Base-by-base conservation (phyloP, 2,888 invertebrate genomes). In the Scaptomyza caliginosa region DNA sequence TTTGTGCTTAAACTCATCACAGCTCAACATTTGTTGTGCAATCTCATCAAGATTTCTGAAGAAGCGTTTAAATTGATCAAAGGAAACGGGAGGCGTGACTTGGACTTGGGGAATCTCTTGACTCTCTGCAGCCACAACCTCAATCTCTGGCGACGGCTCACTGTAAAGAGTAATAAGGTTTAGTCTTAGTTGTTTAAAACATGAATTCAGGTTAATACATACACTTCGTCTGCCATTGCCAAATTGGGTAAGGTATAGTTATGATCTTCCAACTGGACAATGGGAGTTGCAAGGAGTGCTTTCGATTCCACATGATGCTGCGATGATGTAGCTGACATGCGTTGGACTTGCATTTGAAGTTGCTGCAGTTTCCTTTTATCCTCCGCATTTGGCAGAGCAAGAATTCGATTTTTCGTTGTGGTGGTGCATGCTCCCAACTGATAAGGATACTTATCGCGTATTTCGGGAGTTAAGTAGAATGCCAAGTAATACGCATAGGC, bases 391-490 rank as follows among this genome's bases (percentile, higher is more conserved):
- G 78, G 80, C 3, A 77, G 2, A 0, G 42, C 43, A 0, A 77
- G 54, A 11, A 79, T 10, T 2, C 43, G 64, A 0, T 62, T 11
- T 1, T 11, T 46, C 40, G 77, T 19, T 0, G 19, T 6, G 0
- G 17, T 1, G 3, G 56, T 39, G 8, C 77, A 69, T 0, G 48
- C 38, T 3, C 11, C 19, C 1, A 79, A 5, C 4, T 30, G 5
- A 4, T 45, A 58, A 0, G 32, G 4, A 13, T 56, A 70, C 16
- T 21, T 45, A 1, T 73, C n/a, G 1, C 78, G 72, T 11, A 78
- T 73, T 34, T 70, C 56, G 2, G 77, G 77, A 1, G 32, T 62
- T 13, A 67, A 16, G 32, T 78, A 78, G 19, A 77, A 79, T 0
- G 24, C 56, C 16, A 75, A 39, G 24, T 78, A 78, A 19, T 60